Base-by-base conservation (phyloP, 2,888 invertebrate genomes). In the Harmothoe impar region DNA sequence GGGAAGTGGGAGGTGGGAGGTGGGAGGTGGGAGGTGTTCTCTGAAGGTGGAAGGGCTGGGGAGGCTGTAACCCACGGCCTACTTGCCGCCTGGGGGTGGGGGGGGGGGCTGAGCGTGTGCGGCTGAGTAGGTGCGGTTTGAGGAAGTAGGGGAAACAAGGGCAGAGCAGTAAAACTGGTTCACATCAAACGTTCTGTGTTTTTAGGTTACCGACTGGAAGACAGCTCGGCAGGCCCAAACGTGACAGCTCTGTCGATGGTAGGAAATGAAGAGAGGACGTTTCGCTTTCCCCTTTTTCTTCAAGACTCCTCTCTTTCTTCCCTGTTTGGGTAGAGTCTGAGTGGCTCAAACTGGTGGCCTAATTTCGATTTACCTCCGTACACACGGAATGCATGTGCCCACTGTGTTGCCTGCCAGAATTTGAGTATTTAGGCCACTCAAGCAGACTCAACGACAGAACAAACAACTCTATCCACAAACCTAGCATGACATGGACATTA, bases 211-310 rank as follows among this genome's bases (percentile, higher is more conserved):
- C 35, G 33, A 23, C 35, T 81, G 15, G 35, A 81, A 35, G 43
- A 33, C 81, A 43, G 81, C 23, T n/a, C 35, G 35, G n/a, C 17
- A 33, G 81, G 23, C 33, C 25, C 15, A 12, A 81, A 81, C 33
- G 33, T 43, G 81, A 81, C 81, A 81, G 81, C 33, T 81, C 43
- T 81, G 81, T 81, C 81, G 81, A 81, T 81, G 81, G 43, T 81
- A 81, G 81, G 81, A 81, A 81, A 81, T 43, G 72, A 72, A 72
- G 7, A 72, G 72, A 72, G 72, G 72, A 72, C 5, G 29, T 29
- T 29, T 72, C 29, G 29, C 25, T 72, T 72, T 72, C 25, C 15
- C 17, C 72, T n/a, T 72, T 29, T n/a, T 20, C n/a, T 25, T 25
- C 20, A n/a, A 62, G 1, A 62, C 62, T 52, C 54, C 17, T 62